Conservation (phyloP, 2,113 vertebrate species). For the pig (Sus scrofa) region DNA sequence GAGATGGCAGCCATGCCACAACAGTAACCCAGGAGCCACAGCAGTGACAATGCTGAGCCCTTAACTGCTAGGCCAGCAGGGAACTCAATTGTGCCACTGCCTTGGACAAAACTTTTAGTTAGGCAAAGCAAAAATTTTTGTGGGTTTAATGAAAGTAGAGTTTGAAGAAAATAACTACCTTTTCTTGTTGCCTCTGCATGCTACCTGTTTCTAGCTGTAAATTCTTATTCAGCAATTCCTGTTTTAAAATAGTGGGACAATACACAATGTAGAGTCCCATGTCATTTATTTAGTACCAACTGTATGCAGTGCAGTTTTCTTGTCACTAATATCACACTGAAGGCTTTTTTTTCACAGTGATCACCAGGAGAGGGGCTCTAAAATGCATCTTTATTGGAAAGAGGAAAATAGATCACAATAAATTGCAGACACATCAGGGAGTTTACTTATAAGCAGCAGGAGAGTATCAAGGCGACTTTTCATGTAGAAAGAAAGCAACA, state of each 20-base stretch:
- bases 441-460: constrained; percentile 78
- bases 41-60: too few species aligned
- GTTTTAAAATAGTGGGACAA: neutral
- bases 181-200: neutral
- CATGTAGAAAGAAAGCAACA: constrained; percentile 71
- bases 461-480: constrained; percentile 74
- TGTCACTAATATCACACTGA: neutral
- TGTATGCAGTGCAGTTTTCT: neutral
- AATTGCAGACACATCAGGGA: constrained; percentile 53
- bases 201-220: neutral
- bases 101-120: neutral
- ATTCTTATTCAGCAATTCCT: neutral
- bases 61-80: too few species aligned
- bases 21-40: too few species aligned
- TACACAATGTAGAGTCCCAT: neutral
- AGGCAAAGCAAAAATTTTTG: neutral
- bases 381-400: constrained; percentile 74
- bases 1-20: too few species aligned
- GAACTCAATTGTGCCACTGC: neutral
- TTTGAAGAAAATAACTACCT: neutral
- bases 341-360: neutral
- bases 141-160: neutral
- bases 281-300: constrained; percentile 48
- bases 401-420: constrained; percentile 71
- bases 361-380: constrained; percentile 59